These are phyloP conservation scores for Lutjanus campechanus DNA, from an alignment of 2,797 vertebrate species.

Conservation along the genomic window DNA sequence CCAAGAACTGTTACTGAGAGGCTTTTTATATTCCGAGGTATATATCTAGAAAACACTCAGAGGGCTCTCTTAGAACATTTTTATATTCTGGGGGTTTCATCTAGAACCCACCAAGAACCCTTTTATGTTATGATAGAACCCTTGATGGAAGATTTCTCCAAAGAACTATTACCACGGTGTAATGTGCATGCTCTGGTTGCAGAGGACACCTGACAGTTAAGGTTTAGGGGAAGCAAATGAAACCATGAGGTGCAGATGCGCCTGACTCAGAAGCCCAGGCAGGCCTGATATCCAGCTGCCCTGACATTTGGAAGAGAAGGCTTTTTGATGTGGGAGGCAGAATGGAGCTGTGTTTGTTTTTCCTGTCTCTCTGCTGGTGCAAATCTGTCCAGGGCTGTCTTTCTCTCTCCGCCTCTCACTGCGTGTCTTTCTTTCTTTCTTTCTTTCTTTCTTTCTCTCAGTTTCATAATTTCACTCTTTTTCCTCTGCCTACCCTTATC, in stretches of 20 bases:
- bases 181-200: slow-evolving; percentile 7
- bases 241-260: slow-evolving; percentile 9
- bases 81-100: too few species aligned
- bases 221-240: slow-evolving; percentile 46
- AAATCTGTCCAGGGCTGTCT: slow-evolving; percentile 35
- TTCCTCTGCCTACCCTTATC: neutral
- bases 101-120: too few species aligned
- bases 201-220: slow-evolving; percentile 32
- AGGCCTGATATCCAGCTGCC: slow-evolving; percentile 56
- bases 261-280: slow-evolving; percentile 15
- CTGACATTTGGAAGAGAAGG: slow-evolving; percentile 71
- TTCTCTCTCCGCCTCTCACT: slow-evolving; percentile 25
- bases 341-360: slow-evolving; percentile 52
- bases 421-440: slow-evolving; percentile 32
- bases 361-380: slow-evolving; percentile 28
- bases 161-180: too few species aligned
- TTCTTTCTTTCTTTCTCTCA: slow-evolving; percentile 33
- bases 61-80: too few species aligned
- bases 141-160: too few species aligned
- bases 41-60: too few species aligned
- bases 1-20: too few species aligned
- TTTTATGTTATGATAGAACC: too few species aligned
- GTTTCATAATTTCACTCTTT: slow-evolving; percentile 32
- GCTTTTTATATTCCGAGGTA: too few species aligned
- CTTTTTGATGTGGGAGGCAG: slow-evolving; percentile 69